A percentile compares a stretch with the other conserved stretches of the same genome.
These are phyloP conservation scores for Mesocricetus auratus DNA, from an alignment of 2,113 vertebrate genomes.

Conservation along the genomic window DNA sequence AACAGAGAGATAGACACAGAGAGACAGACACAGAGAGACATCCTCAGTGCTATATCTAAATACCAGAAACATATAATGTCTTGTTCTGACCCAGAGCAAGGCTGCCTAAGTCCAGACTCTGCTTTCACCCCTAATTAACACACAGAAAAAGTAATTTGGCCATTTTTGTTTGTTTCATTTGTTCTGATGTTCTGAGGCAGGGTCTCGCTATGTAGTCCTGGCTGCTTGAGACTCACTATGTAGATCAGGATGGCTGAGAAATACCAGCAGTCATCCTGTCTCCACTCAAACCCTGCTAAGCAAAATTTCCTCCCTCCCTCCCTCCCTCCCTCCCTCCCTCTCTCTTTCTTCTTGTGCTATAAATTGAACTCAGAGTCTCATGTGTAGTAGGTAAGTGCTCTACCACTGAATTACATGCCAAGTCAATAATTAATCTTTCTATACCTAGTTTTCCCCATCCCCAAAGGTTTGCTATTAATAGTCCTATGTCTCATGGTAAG, in stretches of 20 bases:
- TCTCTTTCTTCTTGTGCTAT: not conserved
- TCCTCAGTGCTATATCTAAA: not conserved
- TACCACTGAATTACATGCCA: not conserved
- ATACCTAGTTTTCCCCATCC: slow-evolving; percentile 16
- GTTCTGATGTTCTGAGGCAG: not conserved
- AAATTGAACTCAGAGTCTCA: not conserved
- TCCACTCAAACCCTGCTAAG: not conserved
- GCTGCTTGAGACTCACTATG: not conserved
- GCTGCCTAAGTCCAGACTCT: not conserved
- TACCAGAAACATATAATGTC: not conserved
- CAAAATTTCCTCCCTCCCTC: not conserved
- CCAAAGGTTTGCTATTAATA: not conserved
- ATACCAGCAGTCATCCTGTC: not conserved
- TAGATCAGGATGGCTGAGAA: not conserved
- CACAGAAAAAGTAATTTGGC: not conserved
- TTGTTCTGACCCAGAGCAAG: not conserved
- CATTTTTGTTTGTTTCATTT: not conserved
- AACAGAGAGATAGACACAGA: no score
- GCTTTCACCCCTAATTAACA: not conserved
- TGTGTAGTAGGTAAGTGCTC: not conserved
- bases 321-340: no score
- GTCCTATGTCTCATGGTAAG: not conserved
- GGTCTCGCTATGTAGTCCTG: not conserved
- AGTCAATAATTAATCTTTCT: not conserved
- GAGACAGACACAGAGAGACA: not conserved